Evolutionary conservation across 2,888 invertebrate genomes (phyloP), one percentile per base, ranked within the genome.

Genomic region (Yponomeuta sedellus): DNA sequence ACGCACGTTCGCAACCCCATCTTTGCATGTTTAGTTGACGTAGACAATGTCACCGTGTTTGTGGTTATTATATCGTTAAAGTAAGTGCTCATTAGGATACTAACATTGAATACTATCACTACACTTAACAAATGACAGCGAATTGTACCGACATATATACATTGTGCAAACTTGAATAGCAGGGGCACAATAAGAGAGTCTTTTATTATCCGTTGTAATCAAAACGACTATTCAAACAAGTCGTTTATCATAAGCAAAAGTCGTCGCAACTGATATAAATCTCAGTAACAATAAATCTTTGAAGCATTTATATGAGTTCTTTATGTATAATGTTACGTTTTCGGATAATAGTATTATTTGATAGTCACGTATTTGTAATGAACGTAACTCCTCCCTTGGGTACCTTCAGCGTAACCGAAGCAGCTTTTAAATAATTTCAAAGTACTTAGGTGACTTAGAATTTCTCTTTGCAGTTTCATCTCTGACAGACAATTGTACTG

Each of bases 1-100:
- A 81, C 81, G 87, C 86, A 86, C 90, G 90, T 90, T 90, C 90
- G 91, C 91, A 89, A 88, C 90, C 90, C 88, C 85, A 83, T 82
- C 85, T 89, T 88, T 88, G 90, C 90, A 90, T 90, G 90, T 82
- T 84, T 86, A 86, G 86, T 82, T 80, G 80, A 72, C 79, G 81
- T 86, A 88, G 63, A 44, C 40, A 82, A 84, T 88, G 88, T 90
- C 81, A 83, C 78, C 44, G 86, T 88, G 86, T 82, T 78, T 83
- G 79, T 85, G 77, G 79, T 81, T 77, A 75, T 74, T 73, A 72
- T 52, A 16, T 52, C 44, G 12, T 52, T 52, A 52, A 52, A 52
- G 16, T 52, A 52, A 52, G 44, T 52, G 44, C 16, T 52, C 59
- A 59, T 25, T 59, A 59, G 6, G 1, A 22, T 59, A 12, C 59